phyloP scores from a whole-genome alignment of 2,113 vertebrate genomes.

The Hirundichthys speculiger region DNA sequence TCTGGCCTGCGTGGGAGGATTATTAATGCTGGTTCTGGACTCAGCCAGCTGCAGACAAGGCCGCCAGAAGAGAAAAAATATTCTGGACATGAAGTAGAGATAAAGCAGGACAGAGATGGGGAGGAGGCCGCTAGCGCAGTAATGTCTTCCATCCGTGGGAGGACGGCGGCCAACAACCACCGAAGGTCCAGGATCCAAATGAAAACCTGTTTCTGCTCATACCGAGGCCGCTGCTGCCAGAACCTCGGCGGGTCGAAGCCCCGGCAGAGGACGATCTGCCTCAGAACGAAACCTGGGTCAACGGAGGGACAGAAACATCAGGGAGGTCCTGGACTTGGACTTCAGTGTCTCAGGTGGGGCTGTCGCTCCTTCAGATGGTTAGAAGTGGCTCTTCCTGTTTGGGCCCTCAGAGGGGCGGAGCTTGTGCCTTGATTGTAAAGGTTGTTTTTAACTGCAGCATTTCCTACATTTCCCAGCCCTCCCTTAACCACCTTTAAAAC shows the following conservation, averaged over 20 bases:
- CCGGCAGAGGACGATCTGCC: neutral
- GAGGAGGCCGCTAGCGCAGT: constrained; percentile 36
- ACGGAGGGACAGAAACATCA: too few relatives aligned
- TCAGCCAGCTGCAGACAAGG: neutral
- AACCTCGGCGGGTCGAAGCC: neutral
- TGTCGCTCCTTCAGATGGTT: too few relatives aligned
- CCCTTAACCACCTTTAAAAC: too few relatives aligned
- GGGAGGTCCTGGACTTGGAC: too few relatives aligned
- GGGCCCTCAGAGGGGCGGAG: too few relatives aligned
- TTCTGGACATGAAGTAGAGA: constrained; percentile 32
- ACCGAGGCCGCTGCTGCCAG: neutral
- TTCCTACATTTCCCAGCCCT: too few relatives aligned
- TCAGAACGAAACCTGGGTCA: neutral
- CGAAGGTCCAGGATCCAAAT: constrained; percentile 9
- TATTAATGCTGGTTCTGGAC: constrained; percentile 23
- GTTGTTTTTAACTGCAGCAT: too few relatives aligned
- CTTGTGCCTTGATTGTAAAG: too few relatives aligned
- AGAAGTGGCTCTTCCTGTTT: too few relatives aligned
- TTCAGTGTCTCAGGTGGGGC: too few relatives aligned
- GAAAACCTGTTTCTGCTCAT: neutral
- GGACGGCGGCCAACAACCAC: constrained; percentile 25
- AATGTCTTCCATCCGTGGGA: constrained; percentile 56
- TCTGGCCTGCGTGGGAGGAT: constrained; percentile 31
- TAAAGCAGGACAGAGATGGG: constrained; percentile 16
- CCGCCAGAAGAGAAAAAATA: constrained; percentile 1